A percentile compares a stretch with the other conserved stretches of the same genome.
Conservation (phyloP, 64 coral and sea anemone genomes). For the Cladopsammia gracilis region DNA sequence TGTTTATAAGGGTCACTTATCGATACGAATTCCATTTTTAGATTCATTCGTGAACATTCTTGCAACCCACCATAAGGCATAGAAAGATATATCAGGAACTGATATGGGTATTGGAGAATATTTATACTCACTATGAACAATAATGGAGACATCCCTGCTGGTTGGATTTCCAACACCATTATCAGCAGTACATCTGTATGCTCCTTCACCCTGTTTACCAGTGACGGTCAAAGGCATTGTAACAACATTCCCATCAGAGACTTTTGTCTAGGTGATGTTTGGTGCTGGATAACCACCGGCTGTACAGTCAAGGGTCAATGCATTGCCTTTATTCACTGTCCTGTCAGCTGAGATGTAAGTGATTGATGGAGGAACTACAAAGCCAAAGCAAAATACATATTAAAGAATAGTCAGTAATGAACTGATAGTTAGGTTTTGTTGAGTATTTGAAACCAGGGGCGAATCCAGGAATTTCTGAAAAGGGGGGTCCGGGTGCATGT, state of each 20-base stretch:
- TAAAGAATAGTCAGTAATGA: neutral
- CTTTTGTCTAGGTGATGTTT: neutral
- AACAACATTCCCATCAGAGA: neutral
- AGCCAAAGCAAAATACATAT: neutral
- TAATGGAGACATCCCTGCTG: neutral
- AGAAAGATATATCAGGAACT: no score
- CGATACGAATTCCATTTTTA: no score
- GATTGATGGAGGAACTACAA: neutral
- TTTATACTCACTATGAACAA: slow-evolving; percentile 28
- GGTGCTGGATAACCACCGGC: neutral
- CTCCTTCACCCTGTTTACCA: neutral
- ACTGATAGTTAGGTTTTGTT: no score
- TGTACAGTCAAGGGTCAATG: neutral
- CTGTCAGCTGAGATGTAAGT: neutral
- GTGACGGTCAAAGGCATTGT: neutral
- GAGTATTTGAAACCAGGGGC: no score
- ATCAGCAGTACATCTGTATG: slow-evolving; percentile 20
- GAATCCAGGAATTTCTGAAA: no score
- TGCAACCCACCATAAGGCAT: no score
- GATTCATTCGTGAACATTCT: no score
- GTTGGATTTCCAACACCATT: slow-evolving; percentile 10
- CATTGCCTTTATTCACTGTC: neutral
- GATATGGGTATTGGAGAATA: no score
- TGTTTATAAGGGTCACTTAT: no score
- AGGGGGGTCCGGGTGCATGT: no score